Evolutionary conservation across 2,888 invertebrate species (phyloP), one percentile per base, ranked within the genome.

Genomic region (Xanthorhoe spadicearia): DNA sequence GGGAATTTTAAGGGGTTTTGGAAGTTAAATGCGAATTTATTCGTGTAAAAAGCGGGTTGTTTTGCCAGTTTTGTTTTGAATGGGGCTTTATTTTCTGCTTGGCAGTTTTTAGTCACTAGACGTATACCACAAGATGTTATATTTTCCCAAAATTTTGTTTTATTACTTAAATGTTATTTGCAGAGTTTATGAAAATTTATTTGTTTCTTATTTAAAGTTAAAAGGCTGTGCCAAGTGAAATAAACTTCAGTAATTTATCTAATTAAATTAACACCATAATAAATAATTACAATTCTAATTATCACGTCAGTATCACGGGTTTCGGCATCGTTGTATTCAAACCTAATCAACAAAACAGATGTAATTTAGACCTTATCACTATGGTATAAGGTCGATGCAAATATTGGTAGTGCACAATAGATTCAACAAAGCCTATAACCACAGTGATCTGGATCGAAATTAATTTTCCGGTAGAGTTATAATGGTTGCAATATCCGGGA

Each of bases 381-480:
- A 55, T 55, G 10, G 18, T 5, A 55, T 19, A 43, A 19, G 38
- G 6, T 13, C 54, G 10, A 43, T 9, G 1, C 1, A 19, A 43
- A 19, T 32, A 10, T 15, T 18, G 58, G 19, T 50, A 19, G 19
- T 23, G 3, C 32, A 32, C 63, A 57, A 57, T 52, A 35, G 35
- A 53, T 48, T 32, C 19, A 23, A 51, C 32, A 46, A 28, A 46
- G 56, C 28, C 15, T 57, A 48, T 46, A 43, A 19, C 15, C 48
- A 51, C 62, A 56, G 15, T 58, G 48, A 58, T 53, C 48, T 6
- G 38, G 52, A 53, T 19, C 35, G 32, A 48, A 63, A 64, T 64
- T 53, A 57, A 64, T 64, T 64, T 64, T 23, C 35, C 57, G 13
- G 18, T 50, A 62, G 55, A 51, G 28, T 56, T 43, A 57, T 56